Conservation (phyloP, 2,113 vertebrate genomes). For the Dromas ardeola region DNA sequence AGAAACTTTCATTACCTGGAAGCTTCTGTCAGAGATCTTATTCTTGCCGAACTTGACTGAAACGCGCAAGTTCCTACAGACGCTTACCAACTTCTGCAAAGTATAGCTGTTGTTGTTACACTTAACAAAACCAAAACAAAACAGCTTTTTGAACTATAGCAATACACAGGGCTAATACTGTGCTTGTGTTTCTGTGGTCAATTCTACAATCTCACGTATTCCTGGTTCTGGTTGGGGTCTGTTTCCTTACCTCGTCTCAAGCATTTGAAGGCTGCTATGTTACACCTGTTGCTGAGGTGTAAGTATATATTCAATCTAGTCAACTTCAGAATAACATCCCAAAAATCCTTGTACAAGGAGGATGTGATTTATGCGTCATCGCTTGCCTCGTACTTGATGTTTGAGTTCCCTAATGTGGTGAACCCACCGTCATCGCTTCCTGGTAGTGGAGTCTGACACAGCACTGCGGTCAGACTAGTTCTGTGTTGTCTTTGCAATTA, state of each 20-base stretch:
- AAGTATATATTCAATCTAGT: not conserved
- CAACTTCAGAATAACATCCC: not conserved
- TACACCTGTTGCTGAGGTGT: not conserved
- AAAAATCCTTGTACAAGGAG: not conserved
- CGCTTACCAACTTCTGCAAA: not conserved
- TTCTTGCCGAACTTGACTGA: not conserved
- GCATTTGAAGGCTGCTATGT: not conserved
- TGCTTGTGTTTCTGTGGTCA: not conserved
- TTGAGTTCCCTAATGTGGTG: not conserved
- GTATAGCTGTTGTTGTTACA: not conserved
- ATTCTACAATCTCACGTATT: rapidly evolving
- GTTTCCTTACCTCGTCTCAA: not conserved
- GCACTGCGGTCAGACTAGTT: not conserved
- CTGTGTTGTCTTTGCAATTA: not conserved
- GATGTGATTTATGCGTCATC: not conserved
- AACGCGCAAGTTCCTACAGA: not conserved
- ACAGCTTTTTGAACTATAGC: not conserved
- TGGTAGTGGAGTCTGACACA: not conserved
- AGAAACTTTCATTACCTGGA: not conserved
- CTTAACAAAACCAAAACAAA: not conserved
- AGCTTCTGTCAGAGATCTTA: not conserved
- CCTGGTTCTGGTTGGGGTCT: not conserved
- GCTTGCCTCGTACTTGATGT: not conserved
- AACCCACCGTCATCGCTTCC: not conserved
- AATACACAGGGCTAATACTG: not conserved